Base-by-base conservation (phyloP, 2,797 vertebrate species). In the Sphenodon punctatus region DNA sequence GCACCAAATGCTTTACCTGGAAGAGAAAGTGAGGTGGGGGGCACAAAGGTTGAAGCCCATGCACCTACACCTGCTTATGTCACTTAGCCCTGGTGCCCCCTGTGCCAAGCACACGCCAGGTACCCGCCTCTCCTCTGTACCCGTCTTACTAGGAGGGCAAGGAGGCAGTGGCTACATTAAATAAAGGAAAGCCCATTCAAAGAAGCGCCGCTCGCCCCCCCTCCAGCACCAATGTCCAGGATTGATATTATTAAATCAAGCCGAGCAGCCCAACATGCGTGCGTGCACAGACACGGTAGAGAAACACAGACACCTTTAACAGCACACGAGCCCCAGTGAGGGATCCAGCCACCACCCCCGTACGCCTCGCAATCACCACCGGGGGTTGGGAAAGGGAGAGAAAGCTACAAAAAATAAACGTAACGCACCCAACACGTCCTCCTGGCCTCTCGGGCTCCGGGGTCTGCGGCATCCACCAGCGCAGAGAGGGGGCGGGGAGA, bases 361-460 rank as follows among this genome's bases (percentile, higher is more conserved):
- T 43, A 9, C 19, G 38, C n/a, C 45, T 5, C 58, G 11, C 12
- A 3, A 25, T 56, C 23, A 41, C 34, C 46, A 3, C 7, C 6
- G 8, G 72, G 3, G 2, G 10, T 6, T 23, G 1, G 20, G 74
- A 19, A n/a, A 6, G 23, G 58, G 4, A 5, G 4, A 15, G 34
- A 4, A 15, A 34, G 32, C 16, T 12, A 16, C 3, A 25, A 8
- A 6, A 46, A 17, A 11, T 8, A 16, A 10, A 0, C 7, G 22
- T 5, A 70, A 85, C 89, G 67, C 81, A 86, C 90, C 89, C 23
- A 2, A 41, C 23, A 74, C 5, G 49, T 87, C 49, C 19, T 85
- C 48, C 38, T 56, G 64, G 53, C 38, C 63, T 67, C 45, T 39
- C 46, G 61, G 4, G 23, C 23, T 19, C 38, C 16, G 36, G 43